Conservation (phyloP, 2,888 invertebrate species). For the Craniophora ligustri region DNA sequence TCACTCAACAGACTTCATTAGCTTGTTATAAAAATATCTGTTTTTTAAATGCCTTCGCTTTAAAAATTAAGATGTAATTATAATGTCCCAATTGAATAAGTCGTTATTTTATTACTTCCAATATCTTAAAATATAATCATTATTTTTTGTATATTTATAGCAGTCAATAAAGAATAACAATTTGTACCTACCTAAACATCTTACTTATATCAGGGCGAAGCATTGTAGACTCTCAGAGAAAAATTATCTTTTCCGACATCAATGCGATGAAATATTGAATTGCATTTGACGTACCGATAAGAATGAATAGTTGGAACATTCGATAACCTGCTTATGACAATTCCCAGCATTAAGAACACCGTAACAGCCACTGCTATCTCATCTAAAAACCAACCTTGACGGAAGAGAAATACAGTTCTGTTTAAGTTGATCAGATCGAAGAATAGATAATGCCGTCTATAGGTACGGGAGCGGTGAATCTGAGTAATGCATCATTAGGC, state of each 20-base stretch:
- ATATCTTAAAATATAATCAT: no score
- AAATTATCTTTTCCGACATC: slow-evolving; percentile 51
- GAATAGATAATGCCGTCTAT: slow-evolving; percentile 46
- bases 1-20: no score
- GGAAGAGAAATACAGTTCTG: slow-evolving; percentile 15
- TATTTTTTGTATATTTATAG: slow-evolving; percentile 31
- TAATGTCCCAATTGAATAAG: not conserved
- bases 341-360: slow-evolving; percentile 20
- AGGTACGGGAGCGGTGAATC: slow-evolving; percentile 66
- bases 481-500: slow-evolving; percentile 72
- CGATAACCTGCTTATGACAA: slow-evolving; percentile 67
- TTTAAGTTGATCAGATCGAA: slow-evolving; percentile 9
- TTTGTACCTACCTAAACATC: slow-evolving; percentile 39
- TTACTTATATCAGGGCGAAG: slow-evolving; percentile 3
- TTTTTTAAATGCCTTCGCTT: no score
- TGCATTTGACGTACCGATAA: slow-evolving; percentile 66
- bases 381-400: slow-evolving; percentile 14
- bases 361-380: slow-evolving; percentile 7
- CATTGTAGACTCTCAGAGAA: slow-evolving; percentile 34
- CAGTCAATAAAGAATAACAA: slow-evolving; percentile 17
- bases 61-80: no score
- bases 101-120: not conserved
- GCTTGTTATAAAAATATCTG: no score
- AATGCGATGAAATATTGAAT: slow-evolving; percentile 56
- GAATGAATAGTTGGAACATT: slow-evolving; percentile 65